Base-by-base conservation (phyloP, 2,113 vertebrate species). In the Spilogale gracilis region DNA sequence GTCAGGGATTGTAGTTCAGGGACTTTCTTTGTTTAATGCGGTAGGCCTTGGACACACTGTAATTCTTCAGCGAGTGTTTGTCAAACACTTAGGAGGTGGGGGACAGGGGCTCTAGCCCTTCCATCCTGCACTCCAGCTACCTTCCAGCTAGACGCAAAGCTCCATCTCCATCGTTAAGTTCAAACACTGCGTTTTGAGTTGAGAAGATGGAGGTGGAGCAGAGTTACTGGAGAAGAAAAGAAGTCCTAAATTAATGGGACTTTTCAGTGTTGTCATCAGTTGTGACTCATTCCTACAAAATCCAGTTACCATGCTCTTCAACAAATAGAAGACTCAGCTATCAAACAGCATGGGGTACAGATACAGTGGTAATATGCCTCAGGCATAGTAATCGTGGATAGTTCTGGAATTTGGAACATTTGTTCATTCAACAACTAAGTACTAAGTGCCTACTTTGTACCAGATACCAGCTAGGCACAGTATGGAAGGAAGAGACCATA, bases 1-100 rank as follows among this genome's bases (percentile, higher is more conserved):
- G 85, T 43, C 45, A 20, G 45, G 86, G 52, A 21, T 38, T 12
- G 2, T 65, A 1, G 3, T 21, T 48, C 18, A 1, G 63, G 65
- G 52, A 48, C 38, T 89, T 52, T 71, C 95, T 96, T 96, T 92
- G 94, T 96, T 89, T 67, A 30, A 38, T 32, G 23, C 21, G 1
- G 5, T 30, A 81, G 52, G 89, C 43, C 76, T 32, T 61, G 60
- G 54, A 25, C 85, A 38, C 71, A 1, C 0, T 11, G 79, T 60
- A 56, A 32, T 30, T 32, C 81, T 60, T 84, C 2, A 60, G 45
- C 8, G 17, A 27, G 25, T 65, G 54, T 38, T 65, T 54, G 45
- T 61, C 38, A 54, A 23, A 60, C 25, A 11, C 43, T 43, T 16
- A 23, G n/a, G 13, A 13, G 38, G 8, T 48, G 10, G 52, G 52